Conservation (phyloP, 1,140 invertebrate genomes). For the Pomacea maculata region DNA sequence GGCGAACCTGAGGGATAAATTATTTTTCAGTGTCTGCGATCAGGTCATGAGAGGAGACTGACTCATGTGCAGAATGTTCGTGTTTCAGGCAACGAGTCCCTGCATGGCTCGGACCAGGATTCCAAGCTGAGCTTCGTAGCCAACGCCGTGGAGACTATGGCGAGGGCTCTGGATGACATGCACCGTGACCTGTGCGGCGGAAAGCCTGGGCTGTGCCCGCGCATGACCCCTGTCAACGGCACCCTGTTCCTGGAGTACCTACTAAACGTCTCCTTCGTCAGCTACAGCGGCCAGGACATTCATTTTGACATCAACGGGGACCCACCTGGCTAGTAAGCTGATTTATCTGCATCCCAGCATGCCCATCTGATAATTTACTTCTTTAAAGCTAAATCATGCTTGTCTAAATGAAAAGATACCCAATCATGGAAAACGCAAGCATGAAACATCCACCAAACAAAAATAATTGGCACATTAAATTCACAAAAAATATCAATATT, state of each 20-base stretch:
- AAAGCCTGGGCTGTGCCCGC: conserved; percentile 70
- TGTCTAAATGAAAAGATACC: too few relatives aligned
- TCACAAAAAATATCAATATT: neutral
- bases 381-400: neutral
- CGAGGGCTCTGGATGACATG: conserved; percentile 73
- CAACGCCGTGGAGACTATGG: conserved; percentile 78
- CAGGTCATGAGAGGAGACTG: too few relatives aligned
- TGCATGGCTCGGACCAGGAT: conserved; percentile 73
- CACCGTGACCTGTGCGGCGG: conserved; percentile 64
- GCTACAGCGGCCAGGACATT: conserved; percentile 73
- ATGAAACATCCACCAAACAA: neutral
- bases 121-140: conserved; percentile 82
- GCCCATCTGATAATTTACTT: neutral
- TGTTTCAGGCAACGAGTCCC: conserved; percentile 52
- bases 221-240: conserved; percentile 75
- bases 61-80: too few relatives aligned
- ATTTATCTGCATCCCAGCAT: neutral
- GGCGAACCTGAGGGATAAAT: too few relatives aligned
- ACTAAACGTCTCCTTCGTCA: conserved; percentile 80
- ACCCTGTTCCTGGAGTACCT: conserved; percentile 75
- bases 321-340: conserved; percentile 80
- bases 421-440: neutral
- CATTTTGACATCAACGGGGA: conserved; percentile 85
- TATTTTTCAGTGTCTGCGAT: too few relatives aligned
- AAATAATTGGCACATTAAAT: neutral